Evolutionary conservation across 2,888 invertebrate genomes (phyloP), one percentile per base, ranked within the genome.

Genomic region (Xestia xanthographa): DNA sequence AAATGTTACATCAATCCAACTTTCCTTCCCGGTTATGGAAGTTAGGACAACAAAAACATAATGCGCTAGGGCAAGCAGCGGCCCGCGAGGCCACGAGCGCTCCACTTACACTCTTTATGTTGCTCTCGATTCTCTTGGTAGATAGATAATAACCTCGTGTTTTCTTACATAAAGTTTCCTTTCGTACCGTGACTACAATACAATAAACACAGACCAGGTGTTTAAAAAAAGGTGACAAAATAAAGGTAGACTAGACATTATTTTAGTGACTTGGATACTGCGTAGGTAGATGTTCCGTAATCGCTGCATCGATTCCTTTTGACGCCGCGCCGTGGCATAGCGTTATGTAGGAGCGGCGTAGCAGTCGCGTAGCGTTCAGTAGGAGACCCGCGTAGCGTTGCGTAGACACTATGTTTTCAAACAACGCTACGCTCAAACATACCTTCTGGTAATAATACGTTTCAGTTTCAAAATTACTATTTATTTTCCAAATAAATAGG

Each of bases 21-120:
- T 94, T 93, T 93, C 92, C 90, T 91, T 91, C 89, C 90, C 89
- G 86, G 87, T 90, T 90, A 87, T 89, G 75, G 87, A 88, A 89
- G 88, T 85, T 87, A 84, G 87, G 80, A 86, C 90, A 89, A 80
- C 91, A 93, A 93, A 91, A 92, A 92, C 91, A 83, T 84, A 87
- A 86, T 84, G 79, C 82, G 82, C 88, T 87, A 85, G 87, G 87
- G 89, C 89, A 86, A 84, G 90, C 83, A 83, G 79, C 83, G 88
- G 87, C 62, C 53, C 82, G 65, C 70, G 79, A 68, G 34, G 48
- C 65, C 80, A 71, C 79, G 79, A 71, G 43, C 63, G 86, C 60
- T 75, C 83, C 38, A 75, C 78, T 78, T 75, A 71, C 62, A 62
- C 53, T 75, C 69, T 80, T 50, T 75, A 45, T n/a, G 48, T 34